Conservation (phyloP, 2,888 invertebrate genomes). For the Epicampocera succincta region DNA sequence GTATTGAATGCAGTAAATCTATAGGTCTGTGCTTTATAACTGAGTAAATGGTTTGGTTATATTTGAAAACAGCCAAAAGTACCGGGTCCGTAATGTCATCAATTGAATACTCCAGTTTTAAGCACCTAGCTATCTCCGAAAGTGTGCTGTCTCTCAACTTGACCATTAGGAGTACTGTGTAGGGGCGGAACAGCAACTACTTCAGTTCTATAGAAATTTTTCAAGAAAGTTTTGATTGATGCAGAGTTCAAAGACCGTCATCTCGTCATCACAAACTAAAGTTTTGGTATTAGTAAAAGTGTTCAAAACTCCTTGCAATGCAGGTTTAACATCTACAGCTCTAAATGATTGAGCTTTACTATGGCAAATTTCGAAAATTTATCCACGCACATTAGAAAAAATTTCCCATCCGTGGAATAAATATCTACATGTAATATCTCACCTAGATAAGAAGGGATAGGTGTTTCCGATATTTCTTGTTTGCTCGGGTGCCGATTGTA, state of each 20-base stretch:
- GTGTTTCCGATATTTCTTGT: not conserved
- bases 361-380: no score
- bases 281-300: no score
- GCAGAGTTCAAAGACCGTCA: no score
- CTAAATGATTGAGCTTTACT: no score
- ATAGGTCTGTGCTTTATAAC: slow-evolving; percentile 46
- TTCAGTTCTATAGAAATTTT: no score
- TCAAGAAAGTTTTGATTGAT: no score
- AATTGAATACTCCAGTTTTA: slow-evolving; percentile 2
- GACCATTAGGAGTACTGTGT: slow-evolving; percentile 64
- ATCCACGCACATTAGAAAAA: no score
- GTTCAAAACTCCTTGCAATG: no score
- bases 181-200: not conserved
- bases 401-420: no score
- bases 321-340: no score
- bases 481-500: not conserved
- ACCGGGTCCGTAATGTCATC: slow-evolving; percentile 35
- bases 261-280: no score
- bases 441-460: not conserved
- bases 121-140: slow-evolving; percentile 64
- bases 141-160: slow-evolving; percentile 70
- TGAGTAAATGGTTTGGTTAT: slow-evolving; percentile 56
- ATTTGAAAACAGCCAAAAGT: slow-evolving; percentile 41
- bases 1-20: slow-evolving; percentile 11
- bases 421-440: no score